Evolutionary conservation across 2,113 vertebrate genomes (phyloP), one percentile per base, ranked within the genome.

Genomic region (Trinectes maculatus): DNA sequence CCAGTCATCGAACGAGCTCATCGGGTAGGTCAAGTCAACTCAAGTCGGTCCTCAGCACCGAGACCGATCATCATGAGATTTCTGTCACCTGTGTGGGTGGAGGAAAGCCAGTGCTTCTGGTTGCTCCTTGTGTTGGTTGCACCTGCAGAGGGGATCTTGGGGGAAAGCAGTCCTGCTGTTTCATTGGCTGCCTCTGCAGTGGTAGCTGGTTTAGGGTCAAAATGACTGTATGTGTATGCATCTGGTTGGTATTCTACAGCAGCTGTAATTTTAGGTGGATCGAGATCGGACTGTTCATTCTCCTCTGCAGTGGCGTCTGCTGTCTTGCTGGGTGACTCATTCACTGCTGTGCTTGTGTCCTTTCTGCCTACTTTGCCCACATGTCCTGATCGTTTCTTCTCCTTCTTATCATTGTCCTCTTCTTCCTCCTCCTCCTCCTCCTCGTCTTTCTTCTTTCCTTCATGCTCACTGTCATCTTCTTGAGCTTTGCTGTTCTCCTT

Each of bases 21-120:
- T 8, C 39, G 16, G 39, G 8, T 18, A 5, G n/a, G 39, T n/a
- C 13, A 16, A 6, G 13, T 37, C 5, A 40, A 18, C 39, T 2
- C 39, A 8, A 18, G 1, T 5, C 39, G 6, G 5, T 7, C 39
- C 39, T 40, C 39, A 18, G 5, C 39, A 2, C 7, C 39, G 5
- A 40, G 39, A 40, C 4, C n/a, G 7, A 40, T 40, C n/a, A 7
- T 40, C n/a, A 40, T 40, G 16, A 40, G 18, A 18, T 8, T 40
- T 18, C n/a, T 40, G n/a, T 94, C 77, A 98, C 96, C 95, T 87
- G 93, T 94, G 49, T 96, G 91, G 62, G 95, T 91, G 40, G 93
- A 95, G 91, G 95, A 94, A 51, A 94, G 94, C 85, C 84, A 91
- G 76, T 55, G 72, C 28, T 77, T 88, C 63, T 65, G 77, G 37